A percentile compares a stretch with the other conserved stretches of the same genome.
These are phyloP conservation scores for Pristionchus japonicus DNA, from an alignment of 2,888 invertebrate genomes.

Conservation along the genomic window DNA sequence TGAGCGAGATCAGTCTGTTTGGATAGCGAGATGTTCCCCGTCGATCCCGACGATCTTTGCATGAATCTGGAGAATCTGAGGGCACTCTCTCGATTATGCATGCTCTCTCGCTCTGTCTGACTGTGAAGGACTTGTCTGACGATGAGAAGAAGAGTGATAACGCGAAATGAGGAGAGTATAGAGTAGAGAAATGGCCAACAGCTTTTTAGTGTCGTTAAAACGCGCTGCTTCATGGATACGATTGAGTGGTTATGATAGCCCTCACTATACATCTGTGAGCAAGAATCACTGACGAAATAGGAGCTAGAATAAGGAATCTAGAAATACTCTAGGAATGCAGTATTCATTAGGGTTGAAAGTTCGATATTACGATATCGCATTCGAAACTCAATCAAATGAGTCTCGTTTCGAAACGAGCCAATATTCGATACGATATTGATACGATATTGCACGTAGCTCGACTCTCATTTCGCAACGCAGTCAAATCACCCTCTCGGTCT, in stretches of 20 bases:
- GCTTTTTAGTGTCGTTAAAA: neutral
- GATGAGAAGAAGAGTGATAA: too few relatives aligned
- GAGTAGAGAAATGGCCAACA: neutral
- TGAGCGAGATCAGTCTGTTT: neutral
- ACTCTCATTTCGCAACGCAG: too few relatives aligned
- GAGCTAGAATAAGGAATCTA: neutral
- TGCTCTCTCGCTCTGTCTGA: neutral
- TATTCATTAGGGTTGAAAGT: too few relatives aligned
- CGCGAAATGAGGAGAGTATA: neutral
- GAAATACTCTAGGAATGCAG: too few relatives aligned
- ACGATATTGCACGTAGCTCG: too few relatives aligned
- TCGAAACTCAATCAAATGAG: too few relatives aligned
- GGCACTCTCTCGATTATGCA: neutral
- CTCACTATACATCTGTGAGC: neutral
- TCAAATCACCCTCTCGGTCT: too few relatives aligned
- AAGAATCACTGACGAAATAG: neutral
- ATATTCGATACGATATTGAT: too few relatives aligned
- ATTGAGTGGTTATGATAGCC: neutral
- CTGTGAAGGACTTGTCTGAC: neutral
- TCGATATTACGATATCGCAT: too few relatives aligned
- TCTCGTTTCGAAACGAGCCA: too few relatives aligned
- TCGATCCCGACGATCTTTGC: neutral
- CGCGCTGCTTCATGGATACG: neutral
- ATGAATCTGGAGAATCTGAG: neutral
- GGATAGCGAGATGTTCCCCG: neutral